These are phyloP conservation scores for Samia ricini DNA, from an alignment of 1,140 invertebrate species.

Conservation along the genomic window DNA sequence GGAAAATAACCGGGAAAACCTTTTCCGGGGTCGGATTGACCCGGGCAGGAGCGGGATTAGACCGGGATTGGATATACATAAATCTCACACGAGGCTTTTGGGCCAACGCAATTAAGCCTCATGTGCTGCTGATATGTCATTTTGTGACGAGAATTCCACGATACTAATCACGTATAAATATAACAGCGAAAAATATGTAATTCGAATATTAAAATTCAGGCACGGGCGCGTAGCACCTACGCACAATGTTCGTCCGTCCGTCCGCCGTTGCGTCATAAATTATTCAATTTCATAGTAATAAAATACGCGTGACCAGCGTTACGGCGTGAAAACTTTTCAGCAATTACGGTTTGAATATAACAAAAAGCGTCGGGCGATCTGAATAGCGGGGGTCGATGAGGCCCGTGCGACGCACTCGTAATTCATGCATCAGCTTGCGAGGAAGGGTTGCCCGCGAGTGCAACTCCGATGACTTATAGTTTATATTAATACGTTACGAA, in stretches of 20 bases:
- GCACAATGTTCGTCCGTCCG: constrained; percentile 48
- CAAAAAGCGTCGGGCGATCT: constrained; percentile 70
- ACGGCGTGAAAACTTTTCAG: constrained; percentile 76
- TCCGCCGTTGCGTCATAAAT: constrained; percentile 65
- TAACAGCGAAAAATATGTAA: constrained; percentile 55
- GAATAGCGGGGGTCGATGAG: constrained; percentile 46
- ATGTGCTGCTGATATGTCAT: constrained; percentile 69
- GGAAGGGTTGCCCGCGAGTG: constrained; percentile 69
- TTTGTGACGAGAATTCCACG: constrained; percentile 50
- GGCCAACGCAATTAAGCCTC: constrained; percentile 69
- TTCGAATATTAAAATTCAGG: constrained; percentile 75
- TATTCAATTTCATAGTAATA: constrained; percentile 78
- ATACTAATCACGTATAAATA: constrained; percentile 59
- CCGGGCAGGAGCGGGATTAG: constrained; percentile 72
- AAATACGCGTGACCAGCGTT: constrained; percentile 73
- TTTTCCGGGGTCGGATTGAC: constrained; percentile 75
- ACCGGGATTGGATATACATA: constrained; percentile 76
- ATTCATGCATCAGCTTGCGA: constrained; percentile 75
- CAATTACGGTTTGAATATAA: constrained; percentile 75
- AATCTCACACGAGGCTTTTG: constrained; percentile 71
- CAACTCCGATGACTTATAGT: constrained; percentile 69
- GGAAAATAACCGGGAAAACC: constrained; percentile 78
- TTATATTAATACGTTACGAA: constrained; percentile 64
- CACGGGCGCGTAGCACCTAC: constrained; percentile 38
- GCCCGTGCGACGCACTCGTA: constrained; percentile 54